phyloP scores from a whole-genome alignment of 2,113 vertebrate genomes.

The Tragelaphus buxtoni region DNA sequence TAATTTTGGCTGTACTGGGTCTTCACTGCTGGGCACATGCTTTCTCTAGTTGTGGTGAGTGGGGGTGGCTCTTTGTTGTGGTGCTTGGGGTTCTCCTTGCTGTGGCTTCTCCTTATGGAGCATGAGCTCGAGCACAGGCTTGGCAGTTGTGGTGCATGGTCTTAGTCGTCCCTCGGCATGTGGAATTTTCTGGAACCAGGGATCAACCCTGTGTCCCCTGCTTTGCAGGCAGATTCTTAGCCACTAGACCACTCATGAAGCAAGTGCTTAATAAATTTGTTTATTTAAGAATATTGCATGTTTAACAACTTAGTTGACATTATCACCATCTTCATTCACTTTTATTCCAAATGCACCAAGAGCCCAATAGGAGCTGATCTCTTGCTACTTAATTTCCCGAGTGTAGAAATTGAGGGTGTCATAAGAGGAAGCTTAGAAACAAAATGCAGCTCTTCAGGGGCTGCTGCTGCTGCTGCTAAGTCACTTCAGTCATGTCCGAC shows the following conservation, averaged over 20 bases:
- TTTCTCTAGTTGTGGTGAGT: not conserved
- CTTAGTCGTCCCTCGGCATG: not conserved
- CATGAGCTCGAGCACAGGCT: not conserved
- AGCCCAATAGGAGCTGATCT: not conserved
- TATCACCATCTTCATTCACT: slow-evolving; percentile 26
- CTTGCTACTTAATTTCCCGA: not conserved
- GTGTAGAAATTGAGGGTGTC: slow-evolving; percentile 13
- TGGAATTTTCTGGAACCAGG: not conserved
- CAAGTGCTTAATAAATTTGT: not conserved
- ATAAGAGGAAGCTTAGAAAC: slow-evolving; percentile 2
- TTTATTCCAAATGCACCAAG: slow-evolving; percentile 31
- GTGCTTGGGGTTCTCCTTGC: not conserved
- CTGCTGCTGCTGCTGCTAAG: no score
- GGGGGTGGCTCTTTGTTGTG: not conserved
- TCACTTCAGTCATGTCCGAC: no score
- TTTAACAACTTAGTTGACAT: not conserved
- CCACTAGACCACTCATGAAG: not conserved
- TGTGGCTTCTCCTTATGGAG: not conserved
- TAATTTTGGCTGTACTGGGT: not conserved
- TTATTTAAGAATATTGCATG: not conserved
- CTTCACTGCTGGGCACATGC: not conserved
- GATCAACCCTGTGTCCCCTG: not conserved
- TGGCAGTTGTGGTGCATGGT: not conserved
- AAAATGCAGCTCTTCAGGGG: not conserved
- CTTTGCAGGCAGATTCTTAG: not conserved